phyloP scores from a whole-genome alignment of 2,797 vertebrate species.

The Chrosomus eos region DNA sequence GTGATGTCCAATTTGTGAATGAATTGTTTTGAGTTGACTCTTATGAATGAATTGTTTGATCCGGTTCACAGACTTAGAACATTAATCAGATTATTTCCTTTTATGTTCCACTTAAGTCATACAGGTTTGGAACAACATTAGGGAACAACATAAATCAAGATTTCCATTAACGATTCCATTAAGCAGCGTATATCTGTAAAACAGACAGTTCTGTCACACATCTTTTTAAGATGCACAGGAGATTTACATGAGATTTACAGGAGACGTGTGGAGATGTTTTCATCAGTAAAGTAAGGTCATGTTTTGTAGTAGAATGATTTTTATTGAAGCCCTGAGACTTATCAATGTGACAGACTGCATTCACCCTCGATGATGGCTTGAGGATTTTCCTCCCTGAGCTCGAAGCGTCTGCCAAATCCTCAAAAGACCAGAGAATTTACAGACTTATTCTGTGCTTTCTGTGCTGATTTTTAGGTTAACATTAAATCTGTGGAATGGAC shows the following conservation, averaged over 20 bases:
- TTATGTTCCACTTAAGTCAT: not conserved
- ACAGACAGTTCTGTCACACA: not conserved
- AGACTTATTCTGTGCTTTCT: not conserved
- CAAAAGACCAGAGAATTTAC: not conserved
- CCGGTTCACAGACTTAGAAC: not conserved
- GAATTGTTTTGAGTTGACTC: not conserved
- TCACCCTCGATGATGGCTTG: slow-evolving; percentile 6
- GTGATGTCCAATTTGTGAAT: not conserved
- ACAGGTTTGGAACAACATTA: not conserved
- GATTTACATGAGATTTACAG: slow-evolving; percentile 2
- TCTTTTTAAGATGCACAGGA: not conserved
- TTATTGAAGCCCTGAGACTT: slow-evolving; percentile 26
- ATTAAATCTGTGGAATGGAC: not conserved
- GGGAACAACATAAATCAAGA: not conserved
- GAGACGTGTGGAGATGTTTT: slow-evolving; percentile 7
- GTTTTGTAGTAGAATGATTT: slow-evolving; percentile 36
- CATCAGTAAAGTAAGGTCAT: not conserved
- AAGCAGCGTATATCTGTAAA: not conserved
- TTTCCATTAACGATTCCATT: not conserved
- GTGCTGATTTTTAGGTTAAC: slow-evolving; percentile 40
- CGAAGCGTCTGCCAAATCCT: slow-evolving; percentile 6
- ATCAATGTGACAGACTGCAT: slow-evolving; percentile 40
- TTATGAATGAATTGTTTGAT: not conserved
- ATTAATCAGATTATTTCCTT: not conserved
- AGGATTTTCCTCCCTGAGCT: not conserved